Evolutionary conservation across 2,797 vertebrate species (phyloP).

Genomic region (Buphagus erythrorhynchus): DNA sequence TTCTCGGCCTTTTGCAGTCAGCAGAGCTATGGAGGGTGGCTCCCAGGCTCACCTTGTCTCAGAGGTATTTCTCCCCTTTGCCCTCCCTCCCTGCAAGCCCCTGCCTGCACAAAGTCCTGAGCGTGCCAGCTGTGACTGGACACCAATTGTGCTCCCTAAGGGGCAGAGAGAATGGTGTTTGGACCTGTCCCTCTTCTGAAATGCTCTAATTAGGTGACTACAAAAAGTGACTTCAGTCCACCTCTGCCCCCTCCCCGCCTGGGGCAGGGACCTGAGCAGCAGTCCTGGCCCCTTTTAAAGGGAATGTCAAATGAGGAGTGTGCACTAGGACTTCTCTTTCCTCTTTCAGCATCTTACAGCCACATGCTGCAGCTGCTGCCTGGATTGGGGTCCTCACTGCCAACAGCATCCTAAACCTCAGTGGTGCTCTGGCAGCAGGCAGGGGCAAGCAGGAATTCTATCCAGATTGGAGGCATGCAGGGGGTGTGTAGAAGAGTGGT

Average conservation of each 20-base stretch:
- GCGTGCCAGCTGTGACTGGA: background rate
- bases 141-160: background rate
- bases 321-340: background rate
- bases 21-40: background rate
- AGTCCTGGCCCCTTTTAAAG: background rate
- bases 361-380: fast-evolving
- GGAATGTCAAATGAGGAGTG: background rate
- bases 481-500: fast-evolving
- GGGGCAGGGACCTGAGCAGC: background rate
- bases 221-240: background rate
- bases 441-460: background rate
- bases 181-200: background rate
- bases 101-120: background rate
- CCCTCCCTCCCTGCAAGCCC: background rate
- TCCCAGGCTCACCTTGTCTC: background rate
- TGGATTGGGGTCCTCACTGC: background rate
- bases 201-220: background rate
- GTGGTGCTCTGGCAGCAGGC: background rate
- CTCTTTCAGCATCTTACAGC: background rate
- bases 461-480: background rate
- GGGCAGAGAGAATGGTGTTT: background rate
- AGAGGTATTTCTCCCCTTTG: background rate
- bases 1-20: background rate
- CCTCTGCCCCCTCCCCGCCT: background rate
- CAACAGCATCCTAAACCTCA: background rate